Evolutionary conservation across 2,888 invertebrate genomes (phyloP).

Genomic region (Callinectes sapidus): DNA sequence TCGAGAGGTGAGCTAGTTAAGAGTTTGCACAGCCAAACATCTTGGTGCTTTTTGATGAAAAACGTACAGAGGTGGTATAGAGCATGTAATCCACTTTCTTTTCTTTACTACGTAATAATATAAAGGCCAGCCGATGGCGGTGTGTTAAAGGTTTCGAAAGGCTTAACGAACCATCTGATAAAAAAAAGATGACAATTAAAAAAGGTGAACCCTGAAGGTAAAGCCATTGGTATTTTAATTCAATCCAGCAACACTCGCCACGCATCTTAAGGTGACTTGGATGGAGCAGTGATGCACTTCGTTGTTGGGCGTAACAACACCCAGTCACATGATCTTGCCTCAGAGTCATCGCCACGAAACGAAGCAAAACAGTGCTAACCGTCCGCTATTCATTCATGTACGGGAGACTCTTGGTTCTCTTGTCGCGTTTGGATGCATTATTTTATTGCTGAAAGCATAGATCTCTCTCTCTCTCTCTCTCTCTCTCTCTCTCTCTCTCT

Average conservation of each 20-base stretch:
- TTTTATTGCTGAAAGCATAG: neutral
- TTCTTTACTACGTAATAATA: neutral
- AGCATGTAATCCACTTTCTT: neutral
- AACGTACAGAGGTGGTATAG: neutral
- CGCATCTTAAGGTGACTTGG: neutral
- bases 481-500: neutral
- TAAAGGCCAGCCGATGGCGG: neutral
- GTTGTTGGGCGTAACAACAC: neutral
- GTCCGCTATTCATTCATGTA: too few relatives aligned
- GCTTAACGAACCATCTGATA: neutral
- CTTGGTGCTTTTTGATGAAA: too few relatives aligned
- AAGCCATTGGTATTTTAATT: neutral
- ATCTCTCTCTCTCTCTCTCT: neutral
- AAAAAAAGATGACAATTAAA: neutral
- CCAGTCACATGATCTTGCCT: neutral
- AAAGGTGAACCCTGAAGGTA: neutral
- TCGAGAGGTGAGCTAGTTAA: constrained; percentile 39
- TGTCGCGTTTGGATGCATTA: neutral
- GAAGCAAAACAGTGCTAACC: neutral
- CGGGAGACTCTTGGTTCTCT: neutral
- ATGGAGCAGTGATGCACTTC: neutral
- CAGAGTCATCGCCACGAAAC: neutral
- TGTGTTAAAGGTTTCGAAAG: neutral
- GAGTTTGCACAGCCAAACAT: neutral
- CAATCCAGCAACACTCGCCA: neutral